Evolutionary conservation across 2,888 invertebrate genomes (phyloP), one percentile per base, ranked within the genome.

Genomic region (Atethmia centrago): DNA sequence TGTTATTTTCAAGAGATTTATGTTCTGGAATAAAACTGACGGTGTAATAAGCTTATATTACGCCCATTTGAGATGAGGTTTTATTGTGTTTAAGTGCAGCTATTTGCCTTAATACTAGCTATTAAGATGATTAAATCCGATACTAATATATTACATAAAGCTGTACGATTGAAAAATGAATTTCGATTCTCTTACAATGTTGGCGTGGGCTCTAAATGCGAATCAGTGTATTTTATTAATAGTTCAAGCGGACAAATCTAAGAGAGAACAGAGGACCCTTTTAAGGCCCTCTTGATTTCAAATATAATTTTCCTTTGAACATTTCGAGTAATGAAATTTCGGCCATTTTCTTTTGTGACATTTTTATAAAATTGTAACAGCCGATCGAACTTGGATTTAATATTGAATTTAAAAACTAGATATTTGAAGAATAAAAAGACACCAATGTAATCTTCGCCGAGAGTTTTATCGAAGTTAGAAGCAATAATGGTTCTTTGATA

Each of bases 371-470:
- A 63, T 82, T 85, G 66, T 79, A 83, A 85, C 85, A 87, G 85
- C 74, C 71, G 87, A 88, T 85, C 85, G 88, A 87, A 87, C 77
- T 80, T 84, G 79, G 76, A 80, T 85, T 88, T 82, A 83, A 82
- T 86, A 85, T 84, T 80, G 77, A 79, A 89, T 85, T 84, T 79
- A 80, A 85, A 84, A 80, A 79, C 79, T 87, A 89, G 85, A 71
- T 83, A 80, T 83, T 84, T 80, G 83, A 86, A 82, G 82, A 80
- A 82, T 85, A 85, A 86, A 73, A 85, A 82, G 84, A 92, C 91
- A 92, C 92, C 91, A 92, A 91, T 87, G 77, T 88, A 87, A 87
- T 87, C 81, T 84, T 88, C 87, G 84, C 88, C 80, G 75, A 84
- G 85, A 79, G 77, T 87, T 88, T 86, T 87, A 88, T 87, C 81